Evolutionary conservation across 1,140 invertebrate genomes (phyloP).

Genomic region (Hyles vespertilio): DNA sequence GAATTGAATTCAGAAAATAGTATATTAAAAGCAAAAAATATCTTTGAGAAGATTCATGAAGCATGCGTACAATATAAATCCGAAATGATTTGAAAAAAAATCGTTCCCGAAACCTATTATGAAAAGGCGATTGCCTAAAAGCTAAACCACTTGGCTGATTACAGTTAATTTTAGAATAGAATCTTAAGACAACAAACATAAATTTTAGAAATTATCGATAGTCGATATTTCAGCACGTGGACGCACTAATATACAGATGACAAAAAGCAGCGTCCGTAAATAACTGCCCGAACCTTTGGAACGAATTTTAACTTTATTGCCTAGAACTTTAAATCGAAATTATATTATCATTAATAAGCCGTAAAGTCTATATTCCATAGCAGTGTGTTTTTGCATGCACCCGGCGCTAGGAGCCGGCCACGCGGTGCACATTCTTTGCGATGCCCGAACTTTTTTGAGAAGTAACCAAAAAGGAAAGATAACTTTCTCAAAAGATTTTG

Average conservation of each 20-base stretch:
- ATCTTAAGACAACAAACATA: not conserved
- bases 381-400: slow-evolving; percentile 26
- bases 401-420: slow-evolving; percentile 29
- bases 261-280: too few species aligned
- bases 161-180: slow-evolving; percentile 12
- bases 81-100: too few species aligned
- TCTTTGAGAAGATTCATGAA: too few species aligned
- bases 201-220: too few species aligned
- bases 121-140: too few species aligned
- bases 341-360: slow-evolving; percentile 4
- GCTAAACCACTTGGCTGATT: slow-evolving; percentile 6
- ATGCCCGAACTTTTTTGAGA: slow-evolving; percentile 16
- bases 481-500: not conserved
- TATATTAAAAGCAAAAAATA: too few species aligned
- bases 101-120: too few species aligned
- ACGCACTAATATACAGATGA: too few species aligned
- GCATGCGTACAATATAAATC: too few species aligned
- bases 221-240: too few species aligned
- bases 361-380: slow-evolving; percentile 33
- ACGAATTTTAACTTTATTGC: slow-evolving; percentile 17
- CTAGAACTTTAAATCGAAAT: not conserved
- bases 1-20: too few species aligned
- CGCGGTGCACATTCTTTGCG: slow-evolving; percentile 41
- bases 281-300: too few species aligned
- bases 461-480: slow-evolving; percentile 1